Evolutionary conservation across 30 jellyfish, hydroid and myxozoan genomes (phyloP).

Genomic region (Chironex yamaguchii): DNA sequence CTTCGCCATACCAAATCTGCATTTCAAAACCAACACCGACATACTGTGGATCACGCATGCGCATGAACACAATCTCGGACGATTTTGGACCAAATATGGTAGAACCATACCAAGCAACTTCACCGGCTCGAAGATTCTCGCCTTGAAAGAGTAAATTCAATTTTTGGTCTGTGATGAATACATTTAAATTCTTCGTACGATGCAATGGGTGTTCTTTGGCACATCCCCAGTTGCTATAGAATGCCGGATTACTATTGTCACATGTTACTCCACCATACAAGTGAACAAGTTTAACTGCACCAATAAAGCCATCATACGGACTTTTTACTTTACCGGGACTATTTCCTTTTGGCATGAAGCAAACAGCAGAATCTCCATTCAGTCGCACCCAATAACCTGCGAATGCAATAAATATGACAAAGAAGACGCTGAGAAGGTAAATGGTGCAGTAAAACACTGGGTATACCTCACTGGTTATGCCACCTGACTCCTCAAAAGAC

Average conservation of each 20-base stretch:
- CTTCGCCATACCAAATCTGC: slow-evolving; percentile 79
- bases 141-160: slow-evolving; percentile 54
- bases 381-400: slow-evolving; percentile 76
- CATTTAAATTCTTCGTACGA: slow-evolving; percentile 17
- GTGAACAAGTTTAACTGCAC: slow-evolving; percentile 71
- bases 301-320: slow-evolving; percentile 74
- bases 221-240: slow-evolving; percentile 79
- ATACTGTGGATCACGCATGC: slow-evolving; percentile 80
- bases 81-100: slow-evolving; percentile 47
- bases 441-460: too few relatives aligned
- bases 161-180: slow-evolving; percentile 50
- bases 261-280: slow-evolving; percentile 67
- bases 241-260: slow-evolving; percentile 12
- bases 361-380: slow-evolving; percentile 52
- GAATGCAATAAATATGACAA: too few relatives aligned
- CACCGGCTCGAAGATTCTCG: slow-evolving; percentile 65
- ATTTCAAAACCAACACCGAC: slow-evolving; percentile 35
- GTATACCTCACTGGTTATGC: too few relatives aligned
- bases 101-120: slow-evolving; percentile 61
- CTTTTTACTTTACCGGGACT: slow-evolving; percentile 64
- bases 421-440: too few relatives aligned
- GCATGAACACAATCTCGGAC: slow-evolving; percentile 60
- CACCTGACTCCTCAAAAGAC: too few relatives aligned
- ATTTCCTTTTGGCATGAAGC: slow-evolving; percentile 52
- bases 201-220: slow-evolving; percentile 34